Evolutionary conservation across 2,113 vertebrate species (phyloP), one percentile per base, ranked within the genome.

Genomic region (Labeo catla): DNA sequence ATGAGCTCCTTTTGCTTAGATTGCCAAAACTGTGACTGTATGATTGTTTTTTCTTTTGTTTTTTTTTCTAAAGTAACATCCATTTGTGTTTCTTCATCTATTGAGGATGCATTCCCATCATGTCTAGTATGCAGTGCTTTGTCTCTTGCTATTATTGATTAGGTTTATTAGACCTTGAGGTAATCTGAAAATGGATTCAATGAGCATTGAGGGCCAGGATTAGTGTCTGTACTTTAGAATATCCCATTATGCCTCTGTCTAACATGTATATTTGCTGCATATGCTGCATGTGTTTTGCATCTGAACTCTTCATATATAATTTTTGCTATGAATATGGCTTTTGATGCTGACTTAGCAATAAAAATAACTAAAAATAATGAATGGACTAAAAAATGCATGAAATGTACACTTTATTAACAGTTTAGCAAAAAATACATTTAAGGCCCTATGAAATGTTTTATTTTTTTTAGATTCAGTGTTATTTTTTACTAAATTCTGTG

Each of bases 131-230:
- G 15, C 8, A 23, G 19, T 61, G 39, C 39, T 45, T 79, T 65
- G 23, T 65, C 43, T 80, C 21, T 66, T 59, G 39, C 39, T 65
- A 21, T 2, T 89, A 93, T 93, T 78, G 89, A 93, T 91, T 90
- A 23, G 77, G 84, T 88, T 89, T 76, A 65, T 90, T 91, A 90
- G 89, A 91, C 85, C 92, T 92, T 89, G 63, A 70, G 28, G 84
- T 49, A 34, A 85, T 88, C 83, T 89, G 81, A 52, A 61, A 87
- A 82, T 82, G 63, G 81, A 82, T 66, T 49, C 39, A 43, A 49
- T 52, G 65, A 36, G 52, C 63, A 82, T n/a, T 52, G 39, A 34
- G 10, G 28, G 39, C 54, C 6, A 59, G 83, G 61, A 77, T 88
- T 73, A 63, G 52, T 50, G 16, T 83, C 23, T 39, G 13, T 39